Evolutionary conservation across 2,888 invertebrate genomes (phyloP), one percentile per base, ranked within the genome.

Genomic region (Aplocera efformata): DNA sequence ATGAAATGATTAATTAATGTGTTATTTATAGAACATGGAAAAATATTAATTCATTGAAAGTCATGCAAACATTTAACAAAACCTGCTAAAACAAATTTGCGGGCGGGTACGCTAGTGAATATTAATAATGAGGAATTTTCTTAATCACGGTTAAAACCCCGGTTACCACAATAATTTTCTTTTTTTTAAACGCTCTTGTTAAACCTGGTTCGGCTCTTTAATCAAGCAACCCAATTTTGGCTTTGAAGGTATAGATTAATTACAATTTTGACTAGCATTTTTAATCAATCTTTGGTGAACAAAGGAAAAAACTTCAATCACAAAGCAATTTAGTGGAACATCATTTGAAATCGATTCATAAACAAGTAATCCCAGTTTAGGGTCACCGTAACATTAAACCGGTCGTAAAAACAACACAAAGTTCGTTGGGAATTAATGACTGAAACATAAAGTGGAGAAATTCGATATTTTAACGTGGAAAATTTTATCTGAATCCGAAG

Each of bases 381-480:
- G 58, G 60, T 55, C 58, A 55, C 61, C 58, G 50, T 44, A 57
- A 67, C 69, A 66, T 73, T 72, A 76, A 77, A 65, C 55, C 39
- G 55, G 38, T 59, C 65, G 65, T 74, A 72, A 76, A 73, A 66
- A 49, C 54, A 63, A 60, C 63, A 67, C 63, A 61, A 68, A 70
- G 55, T 65, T 60, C 49, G 58, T 51, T 50, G 60, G 58, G 72
- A 67, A 71, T 70, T 73, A 67, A 72, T 69, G 67, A 58, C 56
- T 43, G 27, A 44, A 48, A 54, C 56, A 62, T 56, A 60, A 59
- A 65, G 25, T 26, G 35, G 38, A 46, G 60, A 62, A 58, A 66
- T 60, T 60, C 55, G 58, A 64, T 53, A 56, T 49, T 60, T 62
- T 61, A 67, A 50, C 55, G 48, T 54, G 44, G 56, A 58, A 56